Evolutionary conservation across 2,113 vertebrate genomes (phyloP).

Genomic region (Calypte anna): DNA sequence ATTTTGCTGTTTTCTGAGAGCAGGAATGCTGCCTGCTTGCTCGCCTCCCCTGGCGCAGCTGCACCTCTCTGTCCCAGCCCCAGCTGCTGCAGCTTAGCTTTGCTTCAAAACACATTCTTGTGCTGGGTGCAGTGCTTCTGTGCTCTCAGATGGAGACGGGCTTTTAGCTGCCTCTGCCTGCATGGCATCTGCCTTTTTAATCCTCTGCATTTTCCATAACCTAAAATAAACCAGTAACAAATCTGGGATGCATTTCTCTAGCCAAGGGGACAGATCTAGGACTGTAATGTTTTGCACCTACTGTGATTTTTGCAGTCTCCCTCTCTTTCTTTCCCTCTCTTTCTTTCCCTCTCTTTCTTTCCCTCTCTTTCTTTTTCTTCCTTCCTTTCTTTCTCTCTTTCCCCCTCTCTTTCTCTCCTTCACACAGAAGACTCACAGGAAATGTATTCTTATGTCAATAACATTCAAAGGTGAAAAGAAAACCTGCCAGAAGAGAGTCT

Average conservation of each 20-base stretch:
- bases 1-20: constrained; percentile 21
- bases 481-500: constrained; percentile 30
- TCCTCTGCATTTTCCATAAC: constrained; percentile 14
- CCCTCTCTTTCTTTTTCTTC: too few species aligned
- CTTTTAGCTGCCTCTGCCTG: background rate
- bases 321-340: background rate
- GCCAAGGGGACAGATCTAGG: constrained; percentile 4
- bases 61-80: constrained; percentile 17
- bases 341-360: too few species aligned
- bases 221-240: background rate
- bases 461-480: background rate
- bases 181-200: background rate
- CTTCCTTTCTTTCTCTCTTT: too few species aligned
- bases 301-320: background rate
- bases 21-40: background rate
- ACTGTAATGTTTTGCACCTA: background rate
- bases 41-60: background rate
- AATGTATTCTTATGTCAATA: constrained; percentile 27
- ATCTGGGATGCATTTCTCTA: background rate
- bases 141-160: background rate
- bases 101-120: constrained; percentile 56
- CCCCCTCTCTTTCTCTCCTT: too few species aligned
- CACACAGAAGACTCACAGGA: background rate
- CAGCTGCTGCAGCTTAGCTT: constrained; percentile 50
- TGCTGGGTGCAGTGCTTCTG: constrained; percentile 32